Evolutionary conservation across 2,888 invertebrate genomes (phyloP), one percentile per base, ranked within the genome.

Genomic region (Drosophila histrio): DNA sequence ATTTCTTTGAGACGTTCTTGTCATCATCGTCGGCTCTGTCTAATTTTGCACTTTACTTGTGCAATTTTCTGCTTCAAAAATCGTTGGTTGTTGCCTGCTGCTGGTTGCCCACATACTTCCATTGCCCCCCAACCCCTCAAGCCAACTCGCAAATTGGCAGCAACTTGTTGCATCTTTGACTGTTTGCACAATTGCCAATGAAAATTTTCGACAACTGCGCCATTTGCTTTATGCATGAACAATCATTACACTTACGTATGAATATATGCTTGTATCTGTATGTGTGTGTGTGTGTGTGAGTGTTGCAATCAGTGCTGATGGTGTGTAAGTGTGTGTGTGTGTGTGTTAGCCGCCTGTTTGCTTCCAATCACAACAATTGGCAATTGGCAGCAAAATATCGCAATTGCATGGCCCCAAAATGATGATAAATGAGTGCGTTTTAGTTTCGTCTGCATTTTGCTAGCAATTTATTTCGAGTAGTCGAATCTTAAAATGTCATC

Each of bases 31-130:
- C 53, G 39, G 28, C 41, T 60, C 66, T 59, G 64, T 64, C 78
- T 77, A 77, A 77, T 77, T 77, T 77, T 77, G 64, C 66, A 77
- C 78, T 77, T 77, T 77, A 75, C 76, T 77, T 77, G 68, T 77
- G 78, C 68, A 77, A 77, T 77, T 77, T 77, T 77, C 75, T 72
- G 77, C 75, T 75, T 72, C 64, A 65, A 60, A 75, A 72, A 63
- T 28, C 57, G 38, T 62, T 60, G 50, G 38, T 62, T 60, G 50
- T 41, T 44, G 66, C 52, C 70, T 74, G 74, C 70, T 64, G 72
- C 62, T 67, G 58, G 54, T 36, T 47, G n/a, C 17, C 8, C 17
- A 9, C 26, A 4, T n/a, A 0, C 13, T 11, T 5, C 17, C 1
- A 1, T 4, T 3, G 0, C 8, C 44, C 34, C 19, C 9, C 13